phyloP scores from a whole-genome alignment of 2,797 vertebrate species.

The Galagoides demidoff region DNA sequence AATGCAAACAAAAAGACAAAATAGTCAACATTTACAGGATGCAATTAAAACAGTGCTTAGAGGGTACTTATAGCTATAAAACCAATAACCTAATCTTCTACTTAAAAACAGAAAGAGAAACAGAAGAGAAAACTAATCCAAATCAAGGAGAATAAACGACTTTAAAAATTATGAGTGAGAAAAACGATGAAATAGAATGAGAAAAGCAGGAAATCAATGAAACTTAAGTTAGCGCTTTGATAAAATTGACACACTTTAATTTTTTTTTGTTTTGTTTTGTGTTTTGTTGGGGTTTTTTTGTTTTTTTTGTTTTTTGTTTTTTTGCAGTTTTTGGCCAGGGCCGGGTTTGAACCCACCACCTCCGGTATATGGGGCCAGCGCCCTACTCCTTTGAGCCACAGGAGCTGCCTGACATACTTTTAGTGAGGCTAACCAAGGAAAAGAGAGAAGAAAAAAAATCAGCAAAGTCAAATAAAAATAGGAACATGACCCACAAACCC shows the following conservation, averaged over 20 bases:
- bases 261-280: no score
- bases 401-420: neutral
- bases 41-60: neutral
- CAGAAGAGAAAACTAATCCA: constrained; percentile 9
- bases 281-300: no score
- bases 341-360: no score
- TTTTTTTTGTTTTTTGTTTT: no score
- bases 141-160: neutral
- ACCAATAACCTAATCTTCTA: neutral
- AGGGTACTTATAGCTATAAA: neutral
- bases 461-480: neutral
- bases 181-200: neutral
- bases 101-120: neutral
- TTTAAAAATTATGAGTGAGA: neutral
- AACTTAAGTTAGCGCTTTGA: neutral
- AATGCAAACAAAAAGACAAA: constrained; percentile 7
- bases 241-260: neutral
- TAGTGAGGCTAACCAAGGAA: neutral
- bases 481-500: neutral
- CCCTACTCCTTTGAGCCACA: no score
- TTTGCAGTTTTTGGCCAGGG: no score
- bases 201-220: neutral
- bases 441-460: neutral
- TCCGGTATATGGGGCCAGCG: no score
- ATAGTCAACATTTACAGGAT: neutral